These are phyloP conservation scores for Eumaeus atala DNA, from an alignment of 1,140 invertebrate species.

Conservation along the genomic window DNA sequence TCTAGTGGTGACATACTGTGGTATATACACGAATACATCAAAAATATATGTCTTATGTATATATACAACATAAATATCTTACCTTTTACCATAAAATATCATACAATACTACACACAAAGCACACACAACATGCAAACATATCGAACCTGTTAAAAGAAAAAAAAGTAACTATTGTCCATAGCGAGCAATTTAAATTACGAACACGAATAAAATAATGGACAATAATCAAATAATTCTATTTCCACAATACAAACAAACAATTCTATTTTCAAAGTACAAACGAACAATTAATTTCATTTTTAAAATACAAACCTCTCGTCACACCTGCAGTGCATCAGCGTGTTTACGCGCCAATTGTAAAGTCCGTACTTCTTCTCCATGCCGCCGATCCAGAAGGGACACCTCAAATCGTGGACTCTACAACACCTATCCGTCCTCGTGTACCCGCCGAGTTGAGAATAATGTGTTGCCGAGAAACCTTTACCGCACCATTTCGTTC, in stretches of 20 bases:
- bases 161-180: background rate
- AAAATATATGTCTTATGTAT: too few species aligned
- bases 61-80: too few species aligned
- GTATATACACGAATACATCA: too few species aligned
- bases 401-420: slow-evolving; percentile 87
- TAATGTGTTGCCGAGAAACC: slow-evolving; percentile 84
- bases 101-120: too few species aligned
- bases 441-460: slow-evolving; percentile 84
- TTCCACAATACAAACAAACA: slow-evolving; percentile 71
- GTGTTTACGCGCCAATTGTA: slow-evolving; percentile 91
- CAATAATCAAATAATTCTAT: background rate
- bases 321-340: slow-evolving; percentile 90
- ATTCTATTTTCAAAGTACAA: slow-evolving; percentile 40
- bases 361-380: slow-evolving; percentile 84
- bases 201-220: background rate
- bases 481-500: slow-evolving; percentile 92
- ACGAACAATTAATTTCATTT: slow-evolving; percentile 63
- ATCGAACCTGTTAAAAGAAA: too few species aligned
- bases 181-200: background rate
- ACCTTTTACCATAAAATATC: too few species aligned
- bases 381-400: slow-evolving; percentile 85
- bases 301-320: slow-evolving; percentile 82
- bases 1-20: too few species aligned
- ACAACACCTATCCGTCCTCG: slow-evolving; percentile 87
- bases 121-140: too few species aligned